Base-by-base conservation (phyloP, 2,888 invertebrate species). In the Parnassius smintheus region DNA sequence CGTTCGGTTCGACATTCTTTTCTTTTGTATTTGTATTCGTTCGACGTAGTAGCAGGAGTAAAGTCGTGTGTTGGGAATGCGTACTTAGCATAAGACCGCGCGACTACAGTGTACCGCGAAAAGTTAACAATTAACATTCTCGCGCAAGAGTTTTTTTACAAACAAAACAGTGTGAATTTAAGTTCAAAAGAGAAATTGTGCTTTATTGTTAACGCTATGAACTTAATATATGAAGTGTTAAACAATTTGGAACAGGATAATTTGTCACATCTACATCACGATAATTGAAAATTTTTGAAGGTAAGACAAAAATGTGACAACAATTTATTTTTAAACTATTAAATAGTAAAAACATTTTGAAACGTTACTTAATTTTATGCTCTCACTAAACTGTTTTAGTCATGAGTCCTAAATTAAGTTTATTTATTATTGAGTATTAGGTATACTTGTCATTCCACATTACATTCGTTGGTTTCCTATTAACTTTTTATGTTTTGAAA, bases 11-110 rank as follows among this genome's bases (percentile, higher is more conserved):
- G 2, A 0, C 18, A 18, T 18, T 18, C 18, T 18, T 18, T n/a
- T n/a, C n/a, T 4, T 45, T 9, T 9, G 75, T 85, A 46, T 90
- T 88, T 84, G 89, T 90, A 91, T 91, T 89, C 88, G 73, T 72
- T 67, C 75, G 81, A 77, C 86, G 87, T 88, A 86, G 82, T 75
- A 77, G 81, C 69, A 74, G 46, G 4, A n/a, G 82, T 80, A 12
- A 70, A 86, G 88, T 82, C 78, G 87, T 84, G 78, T 68, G 81
- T 81, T 71, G 70, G 77, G 77, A 70, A 76, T 75, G 77, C 72
- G 71, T 75, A 35, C 7, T 35, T 35, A 76, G 72, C 77, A 74
- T 78, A 86, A 84, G 77, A 76, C 81, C 80, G 82, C 82, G 79
- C 75, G 63, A 72, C 72, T 70, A 83, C 80, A 81, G 86, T 86